Evolutionary conservation across 2,113 vertebrate species (phyloP).

Genomic region (Eolophus roseicapilla): DNA sequence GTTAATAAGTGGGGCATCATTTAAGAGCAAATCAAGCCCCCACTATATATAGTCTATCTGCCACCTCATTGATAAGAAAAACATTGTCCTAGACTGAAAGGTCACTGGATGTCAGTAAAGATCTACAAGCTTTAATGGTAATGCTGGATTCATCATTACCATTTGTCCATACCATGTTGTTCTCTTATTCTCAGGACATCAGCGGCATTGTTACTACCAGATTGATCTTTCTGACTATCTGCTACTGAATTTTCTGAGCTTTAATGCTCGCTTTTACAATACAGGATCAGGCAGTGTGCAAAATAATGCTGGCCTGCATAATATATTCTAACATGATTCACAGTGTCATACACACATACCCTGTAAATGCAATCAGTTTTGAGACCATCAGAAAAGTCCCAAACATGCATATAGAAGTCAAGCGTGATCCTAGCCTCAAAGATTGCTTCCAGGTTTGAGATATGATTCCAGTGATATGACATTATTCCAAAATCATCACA

Average conservation of each 20-base stretch:
- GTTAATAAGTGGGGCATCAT: background rate
- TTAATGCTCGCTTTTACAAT: background rate
- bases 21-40: background rate
- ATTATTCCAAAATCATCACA: background rate
- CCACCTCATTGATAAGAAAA: background rate
- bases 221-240: background rate
- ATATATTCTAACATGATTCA: background rate
- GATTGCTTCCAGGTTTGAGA: background rate
- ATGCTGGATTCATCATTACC: background rate
- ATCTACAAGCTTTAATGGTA: background rate
- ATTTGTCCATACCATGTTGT: background rate
- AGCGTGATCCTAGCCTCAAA: background rate
- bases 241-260: background rate
- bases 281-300: background rate
- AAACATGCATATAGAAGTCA: background rate
- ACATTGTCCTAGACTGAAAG: background rate
- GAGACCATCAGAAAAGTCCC: background rate
- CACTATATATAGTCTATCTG: background rate
- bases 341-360: accelerated
- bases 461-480: background rate
- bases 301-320: background rate
- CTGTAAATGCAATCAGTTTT: background rate
- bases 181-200: background rate
- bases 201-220: background rate
- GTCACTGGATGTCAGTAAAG: background rate